Conservation (phyloP, 1,140 invertebrate species). For the Aradophagus sp. region DNA sequence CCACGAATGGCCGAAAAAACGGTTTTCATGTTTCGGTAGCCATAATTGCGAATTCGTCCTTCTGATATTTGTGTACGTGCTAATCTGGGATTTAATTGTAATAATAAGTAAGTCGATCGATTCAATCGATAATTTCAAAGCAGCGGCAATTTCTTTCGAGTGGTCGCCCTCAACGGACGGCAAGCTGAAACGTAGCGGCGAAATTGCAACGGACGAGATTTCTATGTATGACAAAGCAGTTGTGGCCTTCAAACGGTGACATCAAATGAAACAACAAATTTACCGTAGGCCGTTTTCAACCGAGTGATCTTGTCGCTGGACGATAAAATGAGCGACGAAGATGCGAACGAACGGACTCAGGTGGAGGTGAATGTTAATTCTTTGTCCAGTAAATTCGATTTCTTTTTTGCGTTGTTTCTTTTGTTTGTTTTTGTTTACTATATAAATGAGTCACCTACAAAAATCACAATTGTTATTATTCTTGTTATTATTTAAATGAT, state of each 20-base stretch:
- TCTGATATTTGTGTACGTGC: conserved; percentile 14
- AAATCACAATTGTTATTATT: too few relatives aligned
- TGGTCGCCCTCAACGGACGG: background rate
- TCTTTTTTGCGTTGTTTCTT: background rate
- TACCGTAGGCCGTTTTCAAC: conserved; percentile 3
- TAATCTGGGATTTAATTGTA: conserved; percentile 18
- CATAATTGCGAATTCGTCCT: conserved; percentile 25
- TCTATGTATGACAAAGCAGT: conserved; percentile 25
- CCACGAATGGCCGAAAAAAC: conserved; percentile 20
- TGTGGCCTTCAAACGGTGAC: conserved; percentile 32
- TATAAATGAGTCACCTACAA: too few relatives aligned
- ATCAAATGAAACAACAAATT: conserved; percentile 29
- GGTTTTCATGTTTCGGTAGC: conserved; percentile 25
- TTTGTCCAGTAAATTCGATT: too few relatives aligned
- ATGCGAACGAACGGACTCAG: conserved; percentile 62
- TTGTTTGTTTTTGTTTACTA: conserved; percentile 6
- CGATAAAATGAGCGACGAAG: conserved; percentile 68
- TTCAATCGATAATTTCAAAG: background rate
- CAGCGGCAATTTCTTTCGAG: background rate
- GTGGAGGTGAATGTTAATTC: conserved; percentile 57
- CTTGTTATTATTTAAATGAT: too few relatives aligned
- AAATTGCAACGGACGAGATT: conserved; percentile 3
- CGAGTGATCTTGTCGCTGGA: background rate
- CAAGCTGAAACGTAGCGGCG: background rate
- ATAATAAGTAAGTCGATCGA: conserved; percentile 19